Base-by-base conservation (phyloP, 2,113 vertebrate species). In the Nothobranchius furzeri region DNA sequence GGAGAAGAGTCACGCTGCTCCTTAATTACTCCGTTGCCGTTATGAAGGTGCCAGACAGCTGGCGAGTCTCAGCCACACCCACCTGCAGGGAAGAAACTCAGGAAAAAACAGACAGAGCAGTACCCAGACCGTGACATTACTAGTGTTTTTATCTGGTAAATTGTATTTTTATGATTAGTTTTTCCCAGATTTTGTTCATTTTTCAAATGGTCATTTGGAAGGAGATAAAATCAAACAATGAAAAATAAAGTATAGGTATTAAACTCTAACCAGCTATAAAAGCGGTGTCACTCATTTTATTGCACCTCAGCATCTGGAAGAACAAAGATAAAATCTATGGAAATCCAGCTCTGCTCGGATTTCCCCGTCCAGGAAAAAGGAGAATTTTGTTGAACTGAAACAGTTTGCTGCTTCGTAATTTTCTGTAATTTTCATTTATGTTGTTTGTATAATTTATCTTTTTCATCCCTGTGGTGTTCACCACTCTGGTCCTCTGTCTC, bases 341-440 rank as follows among this genome's bases (percentile, higher is more conserved):
- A 57, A 43, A 58, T 24, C 17, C 9, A 17, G 45, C 17, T 48
- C 42, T 30, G 13, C 61, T 24, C 1, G 14, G 7, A 1, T 30
- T 30, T 30, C 30, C 30, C 30, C 4, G 1, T 30, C 30, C 30
- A 30, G 30, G 30, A 53, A 25, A 24, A 6, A 46, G 52, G 6
- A 65, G 24, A 11, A n/a, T 46, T 37, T 37, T 49, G 17, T 17
- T 35, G 9, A 51, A 7, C 20, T 56, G 10, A 64, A 72, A 57
- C 60, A 30, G 56, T 69, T 55, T 52, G 14, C 37, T 46, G n/a
- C 37, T 12, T 56, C 64, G n/a, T n/a, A 20, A 40, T 40, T 40
- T 40, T 40, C 37, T 7, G 37, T 40, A 4, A 46, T 64, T 75
- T 46, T n/a, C 14, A 15, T 17, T 64, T 51, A 12, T 43, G 1